A percentile compares a stretch with the other conserved stretches of the same genome.
phyloP scores from a whole-genome alignment of 2,113 vertebrate genomes.

The Tragelaphus scriptus region DNA sequence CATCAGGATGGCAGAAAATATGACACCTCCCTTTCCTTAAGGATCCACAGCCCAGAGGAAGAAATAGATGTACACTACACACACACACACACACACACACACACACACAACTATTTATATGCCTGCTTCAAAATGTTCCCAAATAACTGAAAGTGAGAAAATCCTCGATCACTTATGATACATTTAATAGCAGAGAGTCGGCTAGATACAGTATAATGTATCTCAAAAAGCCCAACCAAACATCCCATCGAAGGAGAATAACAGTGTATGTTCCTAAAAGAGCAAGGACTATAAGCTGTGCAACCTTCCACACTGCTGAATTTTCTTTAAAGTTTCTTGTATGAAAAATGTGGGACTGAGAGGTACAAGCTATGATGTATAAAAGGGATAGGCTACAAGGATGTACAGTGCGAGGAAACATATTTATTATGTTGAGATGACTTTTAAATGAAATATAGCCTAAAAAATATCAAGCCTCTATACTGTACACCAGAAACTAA shows the following conservation, averaged over 20 bases:
- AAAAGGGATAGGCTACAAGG: neutral
- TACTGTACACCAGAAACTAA: neutral
- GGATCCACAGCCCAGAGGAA: neutral
- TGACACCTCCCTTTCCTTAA: neutral
- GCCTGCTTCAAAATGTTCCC: neutral
- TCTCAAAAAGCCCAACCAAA: neutral
- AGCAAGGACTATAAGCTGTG: neutral
- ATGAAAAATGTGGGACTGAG: neutral
- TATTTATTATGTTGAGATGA: neutral
- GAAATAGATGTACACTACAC: neutral
- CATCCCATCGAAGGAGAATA: neutral
- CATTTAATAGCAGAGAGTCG: neutral
- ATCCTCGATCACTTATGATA: neutral
- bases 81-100: neutral
- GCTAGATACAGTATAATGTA: too few relatives aligned
- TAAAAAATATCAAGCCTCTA: neutral
- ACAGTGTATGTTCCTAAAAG: neutral
- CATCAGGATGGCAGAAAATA: neutral
- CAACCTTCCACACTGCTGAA: neutral
- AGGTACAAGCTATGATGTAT: neutral
- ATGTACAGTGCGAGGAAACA: neutral
- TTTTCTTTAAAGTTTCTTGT: neutral
- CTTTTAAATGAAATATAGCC: neutral
- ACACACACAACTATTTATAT: neutral
- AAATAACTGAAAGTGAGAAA: neutral